Base-by-base conservation (phyloP, 2,113 vertebrate species). In the Atrichornis clamosus region DNA sequence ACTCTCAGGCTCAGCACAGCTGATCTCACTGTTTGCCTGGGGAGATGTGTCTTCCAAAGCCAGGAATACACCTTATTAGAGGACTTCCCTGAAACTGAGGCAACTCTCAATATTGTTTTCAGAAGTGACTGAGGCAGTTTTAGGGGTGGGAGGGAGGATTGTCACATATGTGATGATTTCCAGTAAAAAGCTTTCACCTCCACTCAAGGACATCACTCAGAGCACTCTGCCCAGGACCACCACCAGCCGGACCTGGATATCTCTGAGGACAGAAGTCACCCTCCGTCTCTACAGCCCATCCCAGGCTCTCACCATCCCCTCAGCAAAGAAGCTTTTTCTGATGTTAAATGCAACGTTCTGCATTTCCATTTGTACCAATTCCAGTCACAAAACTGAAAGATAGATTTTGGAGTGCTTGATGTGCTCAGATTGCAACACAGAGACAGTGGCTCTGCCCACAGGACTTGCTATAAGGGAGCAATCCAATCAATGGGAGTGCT, bases 161-260 rank as follows among this genome's bases (percentile, higher is more conserved):
- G 35, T 24, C n/a, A 73, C 20, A 69, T 28, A 44, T 0, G 3
- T 2, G 3, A 64, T 49, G 3, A 64, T 49, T 86, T 79, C 27
- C 32, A 63, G 11, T 9, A 16, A 65, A 56, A 89, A 56, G 18
- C 28, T 41, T 42, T 21, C 42, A 53, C 4, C 3, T 35, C 22
- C 21, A 21, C 77, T 75, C 62, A 46, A 46, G 41, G 46, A 56
- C 46, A 33, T 75, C 55, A 59, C 33, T 30, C 9, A 46, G 17
- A 41, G 33, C 28, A 53, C 17, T 6, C 50, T 78, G 60, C 32
- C n/a, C 55, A 59, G 76, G 56, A 50, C 33, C 13, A 41, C 26
- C 8, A 15, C 9, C 32, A 46, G 60, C 11, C 2, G 0, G 32
- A 10, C n/a, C 24, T 44, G 30, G 52, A 1, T 8, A 27, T 27